Evolutionary conservation across 92 coral and sea anemone species (phyloP), one percentile per base, ranked within the genome.

Genomic region (Pocillopora meandrina): DNA sequence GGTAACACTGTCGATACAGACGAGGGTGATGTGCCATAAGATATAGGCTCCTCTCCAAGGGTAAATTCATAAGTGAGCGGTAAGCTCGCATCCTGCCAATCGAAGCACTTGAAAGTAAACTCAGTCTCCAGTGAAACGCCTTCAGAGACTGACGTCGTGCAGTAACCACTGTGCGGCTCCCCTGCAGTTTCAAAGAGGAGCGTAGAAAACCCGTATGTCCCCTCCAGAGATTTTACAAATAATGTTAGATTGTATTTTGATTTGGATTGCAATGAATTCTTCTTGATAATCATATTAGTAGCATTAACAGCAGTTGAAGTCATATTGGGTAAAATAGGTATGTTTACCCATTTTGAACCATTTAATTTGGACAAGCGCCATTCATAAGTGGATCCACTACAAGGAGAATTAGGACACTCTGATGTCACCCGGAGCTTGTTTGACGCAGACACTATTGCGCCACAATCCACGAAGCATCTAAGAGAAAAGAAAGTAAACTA

Each of bases 401-500:
- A 81, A 6, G 84, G 67, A 9, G 76, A 70, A 36, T 81, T 81
- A 6, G 2, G 68, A 18, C 84, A 81, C n/a, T 81, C 68, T 71
- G 84, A 81, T 6, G 84, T 81, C 58, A 81, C 84, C 10, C 76
- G 33, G 76, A 81, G 56, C 76, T 57, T 81, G 84, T 67, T 69
- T 2, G 84, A 69, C 2, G 76, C 76, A 58, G 84, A 81, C n/a
- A 81, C 84, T 4, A 57, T 10, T 57, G 75, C 58, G 10, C 67
- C 84, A 19, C 84, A 81, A 71, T 81, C 84, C 13, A 81, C 58
- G 34, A 81, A 70, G 68, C 84, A 81, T 34, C 84, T 81, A 61
- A 42, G 36, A 42, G 16, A 34, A 20, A 63, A 61, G 18, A 36
- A 26, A 26, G 0, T 26, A 26, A 58, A 74, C 31, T 26, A 55